Evolutionary conservation across 2,888 invertebrate genomes (phyloP).

Genomic region (Heliconius sara): DNA sequence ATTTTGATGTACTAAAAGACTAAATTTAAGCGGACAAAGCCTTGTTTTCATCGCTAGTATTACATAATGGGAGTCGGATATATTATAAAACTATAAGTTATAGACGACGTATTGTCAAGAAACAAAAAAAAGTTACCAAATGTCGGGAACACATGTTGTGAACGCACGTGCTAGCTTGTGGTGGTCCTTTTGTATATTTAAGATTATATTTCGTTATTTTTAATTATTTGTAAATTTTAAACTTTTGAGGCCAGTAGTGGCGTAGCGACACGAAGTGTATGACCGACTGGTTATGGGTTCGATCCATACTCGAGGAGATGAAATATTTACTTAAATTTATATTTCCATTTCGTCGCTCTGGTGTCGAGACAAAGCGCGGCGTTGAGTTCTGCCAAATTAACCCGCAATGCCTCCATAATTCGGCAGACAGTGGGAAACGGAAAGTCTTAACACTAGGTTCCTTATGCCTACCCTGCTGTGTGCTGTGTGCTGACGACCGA

Average conservation of each 20-base stretch:
- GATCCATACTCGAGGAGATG: too few species aligned
- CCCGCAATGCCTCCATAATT: too few species aligned
- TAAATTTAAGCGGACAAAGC: background rate
- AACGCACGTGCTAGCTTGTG: conserved; percentile 22
- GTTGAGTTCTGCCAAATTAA: too few species aligned
- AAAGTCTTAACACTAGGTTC: too few species aligned
- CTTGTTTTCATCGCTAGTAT: background rate
- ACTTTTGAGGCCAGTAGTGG: background rate
- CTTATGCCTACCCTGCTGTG: too few species aligned
- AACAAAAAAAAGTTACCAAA: conserved; percentile 11
- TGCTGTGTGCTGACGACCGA: too few species aligned
- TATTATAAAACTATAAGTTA: conserved; percentile 26
- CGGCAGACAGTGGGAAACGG: too few species aligned
- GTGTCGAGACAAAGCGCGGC: too few species aligned
- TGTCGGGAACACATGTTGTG: conserved; percentile 4
- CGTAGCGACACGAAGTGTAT: too few species aligned
- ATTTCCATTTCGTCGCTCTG: too few species aligned
- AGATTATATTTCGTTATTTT: background rate
- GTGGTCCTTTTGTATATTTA: conserved; percentile 21
- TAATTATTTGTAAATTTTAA: background rate
- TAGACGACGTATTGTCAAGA: conserved; percentile 17
- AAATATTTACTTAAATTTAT: too few species aligned
- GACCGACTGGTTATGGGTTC: too few species aligned
- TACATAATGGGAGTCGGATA: conserved; percentile 22
- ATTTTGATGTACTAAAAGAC: background rate